phyloP scores from a whole-genome alignment of 2,888 invertebrate genomes.

The Noctua janthe region DNA sequence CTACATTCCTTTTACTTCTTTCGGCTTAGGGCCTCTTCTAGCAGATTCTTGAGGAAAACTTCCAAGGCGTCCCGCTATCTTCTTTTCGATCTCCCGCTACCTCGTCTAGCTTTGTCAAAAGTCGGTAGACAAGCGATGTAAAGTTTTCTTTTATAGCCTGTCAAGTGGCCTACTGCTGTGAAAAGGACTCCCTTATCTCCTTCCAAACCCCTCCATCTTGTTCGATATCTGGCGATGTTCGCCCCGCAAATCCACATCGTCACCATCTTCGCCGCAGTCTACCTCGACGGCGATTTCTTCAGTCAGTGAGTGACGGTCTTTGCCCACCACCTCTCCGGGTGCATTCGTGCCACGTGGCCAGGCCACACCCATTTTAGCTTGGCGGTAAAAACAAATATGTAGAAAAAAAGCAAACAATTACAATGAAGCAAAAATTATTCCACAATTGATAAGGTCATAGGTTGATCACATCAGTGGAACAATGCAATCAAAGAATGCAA shows the following conservation, averaged over 20 bases:
- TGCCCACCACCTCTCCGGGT: not conserved
- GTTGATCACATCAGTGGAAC: constrained; percentile 53
- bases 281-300: not conserved
- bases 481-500: constrained; percentile 57
- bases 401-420: constrained; percentile 4
- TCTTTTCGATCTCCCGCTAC: not conserved
- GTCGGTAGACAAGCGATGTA: not conserved
- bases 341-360: not conserved
- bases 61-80: too few relatives aligned
- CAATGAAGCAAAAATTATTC: constrained; percentile 20
- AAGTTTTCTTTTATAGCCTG: not conserved
- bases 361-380: not conserved
- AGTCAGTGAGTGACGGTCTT: not conserved
- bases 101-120: not conserved
- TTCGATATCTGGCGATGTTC: not conserved
- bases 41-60: not conserved
- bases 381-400: not conserved
- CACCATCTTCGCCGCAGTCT: not conserved
- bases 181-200: not conserved
- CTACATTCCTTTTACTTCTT: not conserved
- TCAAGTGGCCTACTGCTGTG: not conserved
- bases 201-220: not conserved
- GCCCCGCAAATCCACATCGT: not conserved
- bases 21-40: not conserved
- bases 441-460: constrained; percentile 44